These are phyloP conservation scores for Epinephelus lanceolatus DNA, from an alignment of 2,113 vertebrate genomes.

Conservation along the genomic window DNA sequence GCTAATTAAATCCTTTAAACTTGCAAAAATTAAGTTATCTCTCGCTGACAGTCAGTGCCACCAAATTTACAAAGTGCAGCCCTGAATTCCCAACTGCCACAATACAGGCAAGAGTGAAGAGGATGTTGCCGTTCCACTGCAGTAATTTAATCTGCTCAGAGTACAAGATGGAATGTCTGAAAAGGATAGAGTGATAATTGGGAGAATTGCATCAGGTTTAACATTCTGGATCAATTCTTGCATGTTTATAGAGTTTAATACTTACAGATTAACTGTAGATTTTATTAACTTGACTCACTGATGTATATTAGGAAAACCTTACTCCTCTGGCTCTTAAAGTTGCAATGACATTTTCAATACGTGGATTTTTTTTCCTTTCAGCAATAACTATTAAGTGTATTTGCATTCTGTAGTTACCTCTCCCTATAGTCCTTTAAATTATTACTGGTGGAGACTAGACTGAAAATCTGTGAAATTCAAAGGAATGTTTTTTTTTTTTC, in stretches of 20 bases:
- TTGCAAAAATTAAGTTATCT: conserved; percentile 65
- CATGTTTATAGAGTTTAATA: conserved; percentile 4
- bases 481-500: too few relatives aligned
- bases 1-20: conserved; percentile 68
- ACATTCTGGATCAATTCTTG: conserved; percentile 24
- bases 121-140: conserved; percentile 11
- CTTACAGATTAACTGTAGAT: not conserved
- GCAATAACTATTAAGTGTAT: not conserved
- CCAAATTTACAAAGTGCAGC: conserved; percentile 38
- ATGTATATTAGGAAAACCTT: not conserved
- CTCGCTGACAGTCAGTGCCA: conserved; percentile 61
- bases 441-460: too few relatives aligned
- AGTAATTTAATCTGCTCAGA: conserved; percentile 39
- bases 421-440: too few relatives aligned
- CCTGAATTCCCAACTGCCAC: conserved; percentile 31
- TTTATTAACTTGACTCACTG: conserved; percentile 1
- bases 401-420: not conserved
- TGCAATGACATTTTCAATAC: too few relatives aligned
- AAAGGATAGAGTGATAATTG: conserved; percentile 27
- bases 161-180: conserved; percentile 2
- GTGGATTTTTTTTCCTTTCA: not conserved
- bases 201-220: conserved; percentile 32
- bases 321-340: not conserved
- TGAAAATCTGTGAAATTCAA: too few relatives aligned
- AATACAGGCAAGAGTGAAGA: conserved; percentile 3